Conservation (phyloP, 2,797 vertebrate genomes). For the Protosalanx chinensis region DNA sequence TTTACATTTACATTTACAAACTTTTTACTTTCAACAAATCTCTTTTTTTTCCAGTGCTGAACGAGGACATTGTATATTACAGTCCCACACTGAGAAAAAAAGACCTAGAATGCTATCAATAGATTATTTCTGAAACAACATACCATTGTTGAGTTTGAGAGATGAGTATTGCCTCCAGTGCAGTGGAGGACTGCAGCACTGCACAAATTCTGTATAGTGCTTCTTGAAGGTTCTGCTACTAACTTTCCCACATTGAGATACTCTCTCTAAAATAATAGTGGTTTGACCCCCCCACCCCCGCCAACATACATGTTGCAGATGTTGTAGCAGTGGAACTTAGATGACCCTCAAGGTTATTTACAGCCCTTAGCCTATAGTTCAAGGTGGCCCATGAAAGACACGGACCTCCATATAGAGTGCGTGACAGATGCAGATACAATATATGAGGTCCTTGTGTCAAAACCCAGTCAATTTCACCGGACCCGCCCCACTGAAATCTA, state of each 20-base stretch:
- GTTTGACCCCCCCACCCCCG: not conserved
- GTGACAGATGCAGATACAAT: conserved; percentile 20
- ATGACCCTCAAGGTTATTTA: conserved; percentile 20
- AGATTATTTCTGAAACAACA: not conserved
- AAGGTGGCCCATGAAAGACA: conserved; percentile 18
- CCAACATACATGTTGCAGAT: not conserved
- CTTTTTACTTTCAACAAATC: not conserved
- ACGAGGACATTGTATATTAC: not conserved
- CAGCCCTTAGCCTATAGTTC: conserved; percentile 23
- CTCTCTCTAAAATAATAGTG: not conserved
- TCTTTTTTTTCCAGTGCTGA: not conserved
- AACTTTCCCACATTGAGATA: not conserved
- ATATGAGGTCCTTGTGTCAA: conserved; percentile 39
- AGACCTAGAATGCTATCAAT: not conserved
- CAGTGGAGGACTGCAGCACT: not conserved
- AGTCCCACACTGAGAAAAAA: not conserved
- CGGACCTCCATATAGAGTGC: conserved; percentile 17
- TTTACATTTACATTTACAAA: not conserved
- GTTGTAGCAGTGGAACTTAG: conserved; percentile 6
- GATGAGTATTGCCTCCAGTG: not conserved
- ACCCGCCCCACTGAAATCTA: conserved; percentile 62
- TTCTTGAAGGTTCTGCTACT: not conserved
- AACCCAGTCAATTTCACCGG: conserved; percentile 67
- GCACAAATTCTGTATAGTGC: not conserved
- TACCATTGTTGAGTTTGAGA: not conserved